A percentile compares a stretch with the other conserved stretches of the same genome.
Conservation (phyloP, 2,797 vertebrate genomes). For the Astyanax mexicanus region DNA sequence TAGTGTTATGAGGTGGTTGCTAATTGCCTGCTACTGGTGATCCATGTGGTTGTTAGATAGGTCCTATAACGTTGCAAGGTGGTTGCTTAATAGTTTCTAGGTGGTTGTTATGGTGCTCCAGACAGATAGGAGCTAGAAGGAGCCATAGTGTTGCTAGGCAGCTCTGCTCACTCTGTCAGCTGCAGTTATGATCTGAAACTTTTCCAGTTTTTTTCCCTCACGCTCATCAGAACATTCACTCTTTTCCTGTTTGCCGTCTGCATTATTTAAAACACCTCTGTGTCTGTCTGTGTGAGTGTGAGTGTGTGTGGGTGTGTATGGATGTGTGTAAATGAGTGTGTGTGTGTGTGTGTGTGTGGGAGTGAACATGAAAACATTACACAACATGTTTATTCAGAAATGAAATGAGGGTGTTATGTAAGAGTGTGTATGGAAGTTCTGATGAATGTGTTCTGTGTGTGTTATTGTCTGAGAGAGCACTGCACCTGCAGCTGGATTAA, state of each 20-base stretch:
- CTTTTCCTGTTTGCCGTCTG: not conserved
- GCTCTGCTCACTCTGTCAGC: not conserved
- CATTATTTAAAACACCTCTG: not conserved
- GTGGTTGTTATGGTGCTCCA: no score
- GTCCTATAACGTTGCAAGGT: no score
- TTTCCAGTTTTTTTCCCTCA: not conserved
- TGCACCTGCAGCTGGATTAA: no score
- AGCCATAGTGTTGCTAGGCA: no score
- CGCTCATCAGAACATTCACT: not conserved
- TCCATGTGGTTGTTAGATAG: no score
- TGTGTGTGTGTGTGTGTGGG: no score
- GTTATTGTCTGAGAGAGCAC: not conserved
- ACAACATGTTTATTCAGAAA: not conserved
- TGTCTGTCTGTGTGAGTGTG: no score
- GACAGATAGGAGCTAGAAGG: no score
- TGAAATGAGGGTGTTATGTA: not conserved
- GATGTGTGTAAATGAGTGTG: no score
- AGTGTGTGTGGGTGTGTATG: not conserved
- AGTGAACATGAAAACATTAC: conserved; percentile 4
- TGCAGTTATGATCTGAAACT: not conserved
- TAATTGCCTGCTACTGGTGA: no score
- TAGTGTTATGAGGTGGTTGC: no score
- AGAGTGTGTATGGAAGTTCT: not conserved
- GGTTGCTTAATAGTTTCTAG: no score
- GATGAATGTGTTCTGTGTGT: not conserved